A percentile compares a stretch with the other conserved stretches of the same genome.
These are phyloP conservation scores for Meriones unguiculatus DNA, from an alignment of 2,113 vertebrate species.

Conservation along the genomic window DNA sequence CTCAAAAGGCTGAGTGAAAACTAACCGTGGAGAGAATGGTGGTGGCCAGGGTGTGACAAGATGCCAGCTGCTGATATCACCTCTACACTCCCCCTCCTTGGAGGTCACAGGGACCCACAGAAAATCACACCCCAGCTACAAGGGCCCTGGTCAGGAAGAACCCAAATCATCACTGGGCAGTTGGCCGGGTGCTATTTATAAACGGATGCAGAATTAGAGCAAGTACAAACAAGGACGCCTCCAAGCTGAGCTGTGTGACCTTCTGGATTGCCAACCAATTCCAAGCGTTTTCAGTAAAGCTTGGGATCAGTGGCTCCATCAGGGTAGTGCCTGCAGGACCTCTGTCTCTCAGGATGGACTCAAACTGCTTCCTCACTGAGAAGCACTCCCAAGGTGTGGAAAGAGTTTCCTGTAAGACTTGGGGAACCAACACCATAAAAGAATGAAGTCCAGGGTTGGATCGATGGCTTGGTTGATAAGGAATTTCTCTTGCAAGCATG, in stretches of 20 bases:
- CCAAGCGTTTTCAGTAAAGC: background rate
- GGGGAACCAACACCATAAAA: background rate
- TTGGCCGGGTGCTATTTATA: constrained; percentile 56
- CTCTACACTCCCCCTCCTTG: background rate
- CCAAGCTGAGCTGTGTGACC: background rate
- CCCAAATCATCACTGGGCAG: background rate
- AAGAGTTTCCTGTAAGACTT: background rate
- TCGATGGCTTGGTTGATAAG: background rate
- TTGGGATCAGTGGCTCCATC: fast-evolving
- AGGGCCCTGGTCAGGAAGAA: constrained; percentile 3
- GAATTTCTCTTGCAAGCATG: background rate
- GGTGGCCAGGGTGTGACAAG: fast-evolving
- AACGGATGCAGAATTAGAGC: background rate
- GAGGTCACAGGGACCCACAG: background rate
- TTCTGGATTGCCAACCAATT: background rate
- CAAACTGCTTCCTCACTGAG: background rate
- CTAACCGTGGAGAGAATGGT: background rate
- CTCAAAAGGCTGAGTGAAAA: background rate
- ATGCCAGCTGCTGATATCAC: fast-evolving
- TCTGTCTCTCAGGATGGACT: background rate
- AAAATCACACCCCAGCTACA: background rate
- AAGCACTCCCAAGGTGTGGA: background rate
- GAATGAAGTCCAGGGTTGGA: background rate
- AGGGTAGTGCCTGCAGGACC: fast-evolving
- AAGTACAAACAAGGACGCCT: background rate